Conservation (phyloP, 2,797 vertebrate species). For the Scleropages formosus region DNA sequence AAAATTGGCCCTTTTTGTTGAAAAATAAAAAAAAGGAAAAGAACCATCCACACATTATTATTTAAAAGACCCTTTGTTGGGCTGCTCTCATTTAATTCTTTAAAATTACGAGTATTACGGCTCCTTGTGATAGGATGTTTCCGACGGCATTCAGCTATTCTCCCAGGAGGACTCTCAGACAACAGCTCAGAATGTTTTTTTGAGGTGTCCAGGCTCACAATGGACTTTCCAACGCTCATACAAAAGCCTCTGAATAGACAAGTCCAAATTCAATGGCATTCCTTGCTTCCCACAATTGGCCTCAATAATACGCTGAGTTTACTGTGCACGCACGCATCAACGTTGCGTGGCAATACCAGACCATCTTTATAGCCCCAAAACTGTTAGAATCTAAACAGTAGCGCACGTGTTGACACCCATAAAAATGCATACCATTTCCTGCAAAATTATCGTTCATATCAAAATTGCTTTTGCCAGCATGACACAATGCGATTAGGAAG, state of each 20-base stretch:
- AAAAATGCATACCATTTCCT: background rate
- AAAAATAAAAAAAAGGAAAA: slow-evolving; percentile 18
- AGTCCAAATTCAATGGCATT: slow-evolving; percentile 74
- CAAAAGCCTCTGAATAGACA: slow-evolving; percentile 70
- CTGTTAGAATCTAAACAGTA: too few relatives aligned
- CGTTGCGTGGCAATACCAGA: background rate
- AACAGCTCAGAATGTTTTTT: slow-evolving; percentile 67
- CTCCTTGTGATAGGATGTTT: slow-evolving; percentile 63
- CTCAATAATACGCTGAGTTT: slow-evolving; percentile 57
- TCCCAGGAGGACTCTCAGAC: slow-evolving; percentile 65
- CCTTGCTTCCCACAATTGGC: slow-evolving; percentile 64
- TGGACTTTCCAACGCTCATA: slow-evolving; percentile 66
- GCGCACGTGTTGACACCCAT: background rate
- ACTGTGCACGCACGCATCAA: background rate
- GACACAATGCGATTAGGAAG: too few relatives aligned
- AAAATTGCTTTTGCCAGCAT: too few relatives aligned
- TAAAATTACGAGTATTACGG: slow-evolving; percentile 67
- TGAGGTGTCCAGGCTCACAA: slow-evolving; percentile 70
- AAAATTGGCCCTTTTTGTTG: slow-evolving; percentile 32
- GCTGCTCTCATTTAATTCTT: slow-evolving; percentile 60
- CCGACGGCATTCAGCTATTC: slow-evolving; percentile 66
- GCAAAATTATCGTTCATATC: background rate
- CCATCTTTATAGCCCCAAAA: too few relatives aligned
- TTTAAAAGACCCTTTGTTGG: slow-evolving; percentile 62
- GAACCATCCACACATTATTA: slow-evolving; percentile 66